Percentiles rank a stretch among this genome's conserved stretches.
Evolutionary conservation across 2,888 invertebrate genomes (phyloP).

Genomic region (Phengaris arion): DNA sequence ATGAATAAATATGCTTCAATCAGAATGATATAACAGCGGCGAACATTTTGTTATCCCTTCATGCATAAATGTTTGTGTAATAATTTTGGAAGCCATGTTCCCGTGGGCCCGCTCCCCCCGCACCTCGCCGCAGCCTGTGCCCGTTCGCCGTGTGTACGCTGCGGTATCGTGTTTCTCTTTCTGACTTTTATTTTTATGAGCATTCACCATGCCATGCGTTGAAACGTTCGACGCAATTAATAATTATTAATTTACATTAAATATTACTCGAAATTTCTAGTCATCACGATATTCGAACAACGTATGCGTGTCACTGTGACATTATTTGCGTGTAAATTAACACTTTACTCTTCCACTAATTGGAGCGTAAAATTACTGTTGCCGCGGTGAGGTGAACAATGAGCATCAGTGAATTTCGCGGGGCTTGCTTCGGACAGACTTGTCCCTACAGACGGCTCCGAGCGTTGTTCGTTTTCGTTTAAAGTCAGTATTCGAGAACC

Average conservation of each 20-base stretch:
- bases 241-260: slow-evolving; percentile 26
- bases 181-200: slow-evolving; percentile 50
- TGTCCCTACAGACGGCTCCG: slow-evolving; percentile 33
- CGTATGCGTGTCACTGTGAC: slow-evolving; percentile 41
- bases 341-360: slow-evolving; percentile 64
- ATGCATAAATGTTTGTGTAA: slow-evolving; percentile 76
- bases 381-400: slow-evolving; percentile 45
- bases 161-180: slow-evolving; percentile 55
- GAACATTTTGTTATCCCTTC: slow-evolving; percentile 70
- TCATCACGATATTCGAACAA: slow-evolving; percentile 26
- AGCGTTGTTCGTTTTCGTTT: slow-evolving; percentile 40
- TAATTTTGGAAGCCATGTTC: slow-evolving; percentile 66
- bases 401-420: slow-evolving; percentile 54
- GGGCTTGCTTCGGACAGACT: slow-evolving; percentile 8
- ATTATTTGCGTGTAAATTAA: slow-evolving; percentile 65
- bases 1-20: slow-evolving; percentile 59
- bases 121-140: slow-evolving; percentile 39
- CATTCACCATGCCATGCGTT: slow-evolving; percentile 21
- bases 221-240: slow-evolving; percentile 23
- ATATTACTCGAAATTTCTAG: slow-evolving; percentile 13
- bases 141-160: slow-evolving; percentile 49
- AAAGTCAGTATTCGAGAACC: slow-evolving; percentile 63
- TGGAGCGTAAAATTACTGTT: slow-evolving; percentile 67
- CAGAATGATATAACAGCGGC: slow-evolving; percentile 57
- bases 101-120: slow-evolving; percentile 47